These are phyloP conservation scores for Tragopan temminckii DNA, from an alignment of 2,797 vertebrate genomes.

Conservation along the genomic window DNA sequence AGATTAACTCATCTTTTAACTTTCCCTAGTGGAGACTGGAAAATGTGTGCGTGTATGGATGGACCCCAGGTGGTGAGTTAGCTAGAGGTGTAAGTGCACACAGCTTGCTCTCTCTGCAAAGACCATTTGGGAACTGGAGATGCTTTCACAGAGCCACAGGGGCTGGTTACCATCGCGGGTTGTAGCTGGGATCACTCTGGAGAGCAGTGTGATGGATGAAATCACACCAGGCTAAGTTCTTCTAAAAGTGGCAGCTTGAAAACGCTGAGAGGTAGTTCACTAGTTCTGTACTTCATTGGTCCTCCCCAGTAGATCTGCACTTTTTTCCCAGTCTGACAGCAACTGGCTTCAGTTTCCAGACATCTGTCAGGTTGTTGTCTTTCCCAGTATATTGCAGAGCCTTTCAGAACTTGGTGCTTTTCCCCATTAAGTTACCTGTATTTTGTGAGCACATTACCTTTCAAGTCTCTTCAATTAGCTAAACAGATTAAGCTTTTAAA, in stretches of 20 bases:
- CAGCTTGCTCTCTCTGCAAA: neutral
- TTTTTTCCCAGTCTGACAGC: neutral
- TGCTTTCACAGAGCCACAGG: neutral
- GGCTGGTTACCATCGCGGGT: neutral
- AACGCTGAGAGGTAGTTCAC: neutral
- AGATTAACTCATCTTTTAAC: neutral
- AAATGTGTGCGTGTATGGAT: accelerated
- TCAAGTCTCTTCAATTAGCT: constrained; percentile 40
- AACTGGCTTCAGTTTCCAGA: neutral
- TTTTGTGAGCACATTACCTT: constrained; percentile 20
- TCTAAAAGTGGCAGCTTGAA: neutral
- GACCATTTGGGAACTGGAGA: accelerated
- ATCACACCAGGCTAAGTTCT: neutral
- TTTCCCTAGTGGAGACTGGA: neutral
- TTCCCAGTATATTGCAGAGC: neutral
- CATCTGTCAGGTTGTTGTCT: neutral
- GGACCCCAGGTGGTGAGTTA: neutral
- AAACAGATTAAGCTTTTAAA: constrained; percentile 38
- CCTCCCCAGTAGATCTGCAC: neutral
- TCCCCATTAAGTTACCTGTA: neutral
- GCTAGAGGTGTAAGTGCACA: neutral
- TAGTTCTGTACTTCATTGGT: neutral
- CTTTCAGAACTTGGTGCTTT: neutral
- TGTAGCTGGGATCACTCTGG: neutral
- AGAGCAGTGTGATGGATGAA: neutral